Percentiles rank a stretch among this genome's conserved stretches.
phyloP scores from a whole-genome alignment of 2,113 vertebrate genomes.

The Silurus meridionalis region DNA sequence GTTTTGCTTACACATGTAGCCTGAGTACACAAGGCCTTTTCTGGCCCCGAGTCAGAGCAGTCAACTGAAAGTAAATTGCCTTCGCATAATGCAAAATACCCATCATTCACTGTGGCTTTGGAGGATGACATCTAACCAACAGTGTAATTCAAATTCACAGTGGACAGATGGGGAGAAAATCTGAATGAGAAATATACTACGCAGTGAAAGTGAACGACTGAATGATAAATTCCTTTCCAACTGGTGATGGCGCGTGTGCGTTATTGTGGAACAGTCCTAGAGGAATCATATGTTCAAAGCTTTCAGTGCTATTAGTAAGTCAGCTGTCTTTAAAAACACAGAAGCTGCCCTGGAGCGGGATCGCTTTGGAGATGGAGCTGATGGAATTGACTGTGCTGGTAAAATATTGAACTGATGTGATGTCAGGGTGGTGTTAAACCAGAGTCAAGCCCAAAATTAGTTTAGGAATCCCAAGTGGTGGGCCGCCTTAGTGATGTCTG shows the following conservation, averaged over 20 bases:
- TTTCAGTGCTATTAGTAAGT: neutral
- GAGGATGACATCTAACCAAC: neutral
- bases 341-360: neutral
- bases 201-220: neutral
- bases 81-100: neutral
- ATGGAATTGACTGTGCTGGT: neutral
- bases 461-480: neutral
- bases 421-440: conserved; percentile 5
- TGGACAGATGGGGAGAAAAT: neutral
- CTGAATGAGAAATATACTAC: neutral
- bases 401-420: conserved; percentile 1
- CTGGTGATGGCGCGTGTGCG: neutral
- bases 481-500: neutral
- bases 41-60: neutral
- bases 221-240: neutral
- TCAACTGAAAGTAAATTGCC: neutral
- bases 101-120: neutral
- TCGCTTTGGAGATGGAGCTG: neutral
- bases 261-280: neutral
- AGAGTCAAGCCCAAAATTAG: neutral
- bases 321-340: neutral
- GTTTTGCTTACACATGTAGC: neutral
- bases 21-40: neutral
- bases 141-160: neutral
- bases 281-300: neutral